Base-by-base conservation (phyloP, 2,888 invertebrate genomes). In the Strigamia maritima region DNA sequence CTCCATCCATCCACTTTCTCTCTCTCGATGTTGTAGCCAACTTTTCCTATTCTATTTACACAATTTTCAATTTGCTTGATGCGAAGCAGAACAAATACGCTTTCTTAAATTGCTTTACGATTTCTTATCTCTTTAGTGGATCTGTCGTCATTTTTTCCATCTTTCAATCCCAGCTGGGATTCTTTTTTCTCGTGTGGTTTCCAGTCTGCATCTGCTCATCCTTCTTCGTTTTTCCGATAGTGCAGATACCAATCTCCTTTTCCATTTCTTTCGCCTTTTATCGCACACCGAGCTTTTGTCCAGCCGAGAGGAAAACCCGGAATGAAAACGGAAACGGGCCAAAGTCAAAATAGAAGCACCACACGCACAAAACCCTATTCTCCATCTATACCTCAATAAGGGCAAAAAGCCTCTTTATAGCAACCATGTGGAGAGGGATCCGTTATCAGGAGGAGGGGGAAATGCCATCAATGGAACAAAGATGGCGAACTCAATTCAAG, bases 21-120 rank as follows among this genome's bases (percentile, higher is more conserved):
- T 44, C 8, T 60, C 60, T 19, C 24, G 60, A 60, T n/a, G 60
- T 60, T 24, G 60, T 24, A 60, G 24, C 60, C 24, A 60, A 60
- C 60, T 60, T 60, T 60, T 60, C 22, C 60, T 60, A 60, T 60
- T 60, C 60, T 60, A 60, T 60, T 60, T 60, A 60, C 60, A 60
- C 60, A 60, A 60, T 60, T 60, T 60, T 60, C 60, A 60, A 60
- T 60, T 60, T 60, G 60, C 60, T 60, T 60, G 60, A 60, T 60
- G 60, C 24, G 60, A 60, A 60, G 60, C 60, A 60, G 60, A 60
- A 60, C 60, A 60, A 60, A 60, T 60, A 60, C 60, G 60, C 60
- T 60, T 24, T 60, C 60, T 60, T 60, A 60, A 60, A 60, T 60
- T 60, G 60, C 60, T 60, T 60, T 60, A 60, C 60, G 60, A 60